A percentile compares a stretch with the other conserved stretches of the same genome.
These are phyloP conservation scores for Thymelicus sylvestris DNA, from an alignment of 2,888 invertebrate species.

Conservation along the genomic window DNA sequence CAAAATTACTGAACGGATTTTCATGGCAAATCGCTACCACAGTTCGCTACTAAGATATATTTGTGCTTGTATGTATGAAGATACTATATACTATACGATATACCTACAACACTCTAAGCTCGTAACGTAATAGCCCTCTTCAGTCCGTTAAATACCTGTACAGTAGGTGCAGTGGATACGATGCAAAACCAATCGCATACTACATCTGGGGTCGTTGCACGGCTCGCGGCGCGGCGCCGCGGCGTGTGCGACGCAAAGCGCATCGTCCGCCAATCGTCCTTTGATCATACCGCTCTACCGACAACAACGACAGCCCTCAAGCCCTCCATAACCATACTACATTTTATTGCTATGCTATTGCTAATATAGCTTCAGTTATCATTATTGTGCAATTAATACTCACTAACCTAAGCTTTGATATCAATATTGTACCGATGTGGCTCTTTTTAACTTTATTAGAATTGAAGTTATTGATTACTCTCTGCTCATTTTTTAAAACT, in stretches of 20 bases:
- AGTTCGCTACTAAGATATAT: no score
- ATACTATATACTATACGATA: no score
- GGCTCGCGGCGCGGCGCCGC: conserved; percentile 14
- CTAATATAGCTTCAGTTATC: conserved; percentile 39
- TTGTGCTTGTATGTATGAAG: no score
- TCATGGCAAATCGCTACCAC: no score
- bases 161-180: no score
- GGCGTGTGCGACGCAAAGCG: conserved; percentile 55
- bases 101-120: no score
- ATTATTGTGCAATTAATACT: conserved; percentile 38
- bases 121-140: no score
- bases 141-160: no score
- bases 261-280: conserved; percentile 62
- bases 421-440: neutral
- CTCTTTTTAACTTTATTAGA: no score
- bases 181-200: conserved; percentile 17
- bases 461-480: no score
- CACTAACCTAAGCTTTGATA: conserved; percentile 6
- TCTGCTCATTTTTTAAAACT: no score
- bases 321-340: conserved; percentile 33
- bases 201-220: conserved; percentile 54
- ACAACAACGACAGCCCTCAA: conserved; percentile 24
- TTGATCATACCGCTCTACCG: conserved; percentile 63
- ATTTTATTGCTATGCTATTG: neutral
- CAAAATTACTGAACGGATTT: no score